Evolutionary conservation across 2,113 vertebrate genomes (phyloP).

Genomic region (Cololabis saira): DNA sequence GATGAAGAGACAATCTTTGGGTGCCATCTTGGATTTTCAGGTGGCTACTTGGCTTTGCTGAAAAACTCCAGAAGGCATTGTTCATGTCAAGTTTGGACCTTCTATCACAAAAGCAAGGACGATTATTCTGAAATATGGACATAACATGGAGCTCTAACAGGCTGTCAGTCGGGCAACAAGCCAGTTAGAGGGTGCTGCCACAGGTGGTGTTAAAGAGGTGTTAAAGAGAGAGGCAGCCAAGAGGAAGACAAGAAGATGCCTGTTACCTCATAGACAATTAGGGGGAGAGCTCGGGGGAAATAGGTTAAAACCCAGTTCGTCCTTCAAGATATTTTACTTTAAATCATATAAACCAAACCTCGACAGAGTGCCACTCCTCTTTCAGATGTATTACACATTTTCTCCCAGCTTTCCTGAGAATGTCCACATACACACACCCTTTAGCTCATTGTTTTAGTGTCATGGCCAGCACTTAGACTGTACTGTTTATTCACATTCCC

Average conservation of each 20-base stretch:
- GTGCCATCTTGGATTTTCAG: too few species aligned
- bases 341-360: neutral
- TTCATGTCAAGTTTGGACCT: too few species aligned
- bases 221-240: slow-evolving; percentile 58
- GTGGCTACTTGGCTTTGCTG: too few species aligned
- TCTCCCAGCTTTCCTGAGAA: neutral
- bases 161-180: slow-evolving; percentile 11
- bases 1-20: too few species aligned
- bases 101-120: too few species aligned
- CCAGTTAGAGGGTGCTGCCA: slow-evolving; percentile 36
- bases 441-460: slow-evolving; percentile 24
- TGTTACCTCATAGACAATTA: slow-evolving; percentile 36
- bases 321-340: neutral
- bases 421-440: neutral
- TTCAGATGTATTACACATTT: neutral
- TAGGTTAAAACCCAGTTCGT: neutral
- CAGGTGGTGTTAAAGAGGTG: slow-evolving; percentile 69
- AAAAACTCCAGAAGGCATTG: too few species aligned
- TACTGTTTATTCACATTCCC: slow-evolving; percentile 5
- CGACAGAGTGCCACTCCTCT: neutral
- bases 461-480: neutral
- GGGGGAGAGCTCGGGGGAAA: slow-evolving; percentile 18
- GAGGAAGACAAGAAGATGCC: slow-evolving; percentile 43
- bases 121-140: too few species aligned
- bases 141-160: slow-evolving; percentile 7